Evolutionary conservation across 2,888 invertebrate genomes (phyloP).

Genomic region (Polydrusus tereticollis): DNA sequence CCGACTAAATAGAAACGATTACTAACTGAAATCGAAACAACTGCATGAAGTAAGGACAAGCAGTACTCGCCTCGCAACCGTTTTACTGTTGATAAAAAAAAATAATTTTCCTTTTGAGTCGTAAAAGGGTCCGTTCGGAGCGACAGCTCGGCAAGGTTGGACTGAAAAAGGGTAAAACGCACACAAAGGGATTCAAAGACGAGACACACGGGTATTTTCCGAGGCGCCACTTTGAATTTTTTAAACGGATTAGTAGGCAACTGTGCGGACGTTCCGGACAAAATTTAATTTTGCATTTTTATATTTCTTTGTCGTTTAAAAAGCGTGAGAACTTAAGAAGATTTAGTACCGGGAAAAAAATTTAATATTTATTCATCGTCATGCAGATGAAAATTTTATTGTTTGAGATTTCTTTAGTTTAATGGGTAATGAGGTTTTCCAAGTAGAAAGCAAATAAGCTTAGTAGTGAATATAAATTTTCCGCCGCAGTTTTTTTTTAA

Average conservation of each 20-base stretch:
- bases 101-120: slow-evolving; percentile 37
- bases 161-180: slow-evolving; percentile 77
- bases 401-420: too few relatives aligned
- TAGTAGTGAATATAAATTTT: too few relatives aligned
- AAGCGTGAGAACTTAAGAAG: slow-evolving; percentile 35
- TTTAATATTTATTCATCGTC: slow-evolving; percentile 7
- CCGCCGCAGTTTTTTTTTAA: too few relatives aligned
- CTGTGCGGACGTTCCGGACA: slow-evolving; percentile 37
- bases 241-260: slow-evolving; percentile 43
- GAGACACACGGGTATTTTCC: slow-evolving; percentile 80
- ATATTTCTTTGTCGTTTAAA: slow-evolving; percentile 36
- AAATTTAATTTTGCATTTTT: slow-evolving; percentile 45
- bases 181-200: slow-evolving; percentile 82
- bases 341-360: slow-evolving; percentile 21
- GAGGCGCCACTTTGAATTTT: slow-evolving; percentile 67
- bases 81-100: slow-evolving; percentile 43
- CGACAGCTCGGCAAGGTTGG: slow-evolving; percentile 66
- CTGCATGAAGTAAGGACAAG: slow-evolving; percentile 34
- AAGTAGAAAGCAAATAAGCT: too few relatives aligned
- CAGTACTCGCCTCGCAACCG: slow-evolving; percentile 42
- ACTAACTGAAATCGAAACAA: too few relatives aligned
- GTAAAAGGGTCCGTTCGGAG: slow-evolving; percentile 55
- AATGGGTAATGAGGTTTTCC: too few relatives aligned
- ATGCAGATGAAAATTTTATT: background rate
- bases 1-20: background rate